Evolutionary conservation across 2,888 invertebrate species (phyloP), one percentile per base, ranked within the genome.

Genomic region (Chrysomela aeneicollis): DNA sequence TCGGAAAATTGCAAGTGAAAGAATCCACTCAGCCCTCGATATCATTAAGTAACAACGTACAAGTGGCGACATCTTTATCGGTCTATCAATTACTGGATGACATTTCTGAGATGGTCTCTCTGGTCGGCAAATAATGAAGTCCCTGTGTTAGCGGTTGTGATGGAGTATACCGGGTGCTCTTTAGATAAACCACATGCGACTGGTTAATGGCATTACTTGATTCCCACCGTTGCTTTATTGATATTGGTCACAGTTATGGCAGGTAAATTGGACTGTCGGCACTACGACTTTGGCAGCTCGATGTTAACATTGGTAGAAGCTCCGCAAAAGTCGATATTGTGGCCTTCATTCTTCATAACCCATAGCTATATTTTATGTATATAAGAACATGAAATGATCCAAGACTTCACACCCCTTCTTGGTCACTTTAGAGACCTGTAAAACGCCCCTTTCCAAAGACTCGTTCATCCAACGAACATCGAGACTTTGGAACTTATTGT

Each of bases 51-150:
- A 65, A 42, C 71, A 73, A 76, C 77, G 76, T 77, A 79, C 77
- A 74, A 74, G 78, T 78, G 77, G 78, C 78, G 75, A 78, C 79
- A 77, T 76, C 74, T 78, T 79, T 78, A 80, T 80, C 79, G 72
- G 64, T 60, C 78, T 78, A 80, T 81, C 78, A 80, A 80, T 80
- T 79, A 81, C 73, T 63, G 71, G 65, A 42, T 72, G 63, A 73
- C 73, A 70, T 72, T 72, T 69, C 71, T 73, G 69, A 74, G 72
- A 73, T 74, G 72, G 71, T 73, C 74, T 26, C 26, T 26, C 75
- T 74, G 74, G 74, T 64, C 68, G 72, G 67, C 67, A 62, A 65
- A 70, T 77, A 78, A 78, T 78, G 77, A 78, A 77, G 76, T 77
- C 73, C 73, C 72, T 63, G 65, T 59, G 69, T 73, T 73, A 68